These are phyloP conservation scores for Garra rufa DNA, from an alignment of 2,113 vertebrate species.

Conservation along the genomic window DNA sequence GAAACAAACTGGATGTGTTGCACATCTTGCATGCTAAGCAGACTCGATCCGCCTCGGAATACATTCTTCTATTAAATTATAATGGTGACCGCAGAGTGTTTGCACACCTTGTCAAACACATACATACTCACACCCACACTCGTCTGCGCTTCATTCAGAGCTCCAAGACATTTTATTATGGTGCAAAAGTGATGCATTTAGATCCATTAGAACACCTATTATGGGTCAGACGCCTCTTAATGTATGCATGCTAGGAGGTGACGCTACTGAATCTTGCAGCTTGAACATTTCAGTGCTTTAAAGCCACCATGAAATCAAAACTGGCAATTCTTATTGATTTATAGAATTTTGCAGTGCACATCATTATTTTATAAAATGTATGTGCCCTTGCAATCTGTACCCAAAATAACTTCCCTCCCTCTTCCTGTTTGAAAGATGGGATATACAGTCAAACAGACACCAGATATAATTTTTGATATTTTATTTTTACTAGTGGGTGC, in stretches of 20 bases:
- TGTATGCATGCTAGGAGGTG: not conserved
- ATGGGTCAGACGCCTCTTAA: not conserved
- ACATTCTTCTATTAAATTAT: not conserved
- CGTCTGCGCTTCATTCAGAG: not conserved
- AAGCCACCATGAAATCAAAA: not conserved
- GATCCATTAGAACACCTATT: conserved; percentile 17
- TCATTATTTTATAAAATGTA: not conserved
- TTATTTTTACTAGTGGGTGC: no score
- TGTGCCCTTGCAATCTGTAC: not conserved
- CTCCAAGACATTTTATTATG: not conserved
- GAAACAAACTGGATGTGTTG: conserved; percentile 17
- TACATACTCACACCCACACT: not conserved
- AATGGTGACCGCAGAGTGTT: not conserved
- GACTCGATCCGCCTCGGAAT: not conserved
- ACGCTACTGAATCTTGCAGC: not conserved
- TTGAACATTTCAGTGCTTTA: conserved; percentile 3
- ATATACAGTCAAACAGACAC: no score
- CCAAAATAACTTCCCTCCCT: not conserved
- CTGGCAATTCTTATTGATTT: not conserved
- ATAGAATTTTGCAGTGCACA: not conserved
- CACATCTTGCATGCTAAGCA: conserved; percentile 27
- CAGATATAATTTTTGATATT: no score
- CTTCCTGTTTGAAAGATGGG: not conserved
- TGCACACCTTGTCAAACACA: conserved; percentile 14
- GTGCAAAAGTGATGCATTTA: conserved; percentile 8